These are phyloP conservation scores for Oxycera nigricornis DNA, from an alignment of 2,888 invertebrate genomes.

Conservation along the genomic window DNA sequence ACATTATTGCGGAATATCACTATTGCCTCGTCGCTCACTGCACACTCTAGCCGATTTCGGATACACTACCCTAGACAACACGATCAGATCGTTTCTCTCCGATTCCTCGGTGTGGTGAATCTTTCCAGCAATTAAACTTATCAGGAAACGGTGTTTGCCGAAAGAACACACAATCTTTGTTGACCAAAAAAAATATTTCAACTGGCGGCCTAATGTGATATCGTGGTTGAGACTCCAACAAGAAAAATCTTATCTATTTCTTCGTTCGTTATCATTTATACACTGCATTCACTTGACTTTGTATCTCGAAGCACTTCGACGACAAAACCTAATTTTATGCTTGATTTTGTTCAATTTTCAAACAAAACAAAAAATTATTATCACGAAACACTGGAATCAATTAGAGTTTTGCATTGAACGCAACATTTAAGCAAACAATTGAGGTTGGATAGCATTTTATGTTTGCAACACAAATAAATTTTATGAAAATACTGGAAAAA, in stretches of 20 bases:
- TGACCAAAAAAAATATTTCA: no score
- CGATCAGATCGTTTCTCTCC: no score
- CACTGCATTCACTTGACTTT: not conserved
- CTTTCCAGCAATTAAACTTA: no score
- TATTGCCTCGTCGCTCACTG: constrained; percentile 35
- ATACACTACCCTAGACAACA: not conserved
- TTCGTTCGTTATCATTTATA: not conserved
- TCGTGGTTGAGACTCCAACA: no score
- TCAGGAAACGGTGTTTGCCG: no score
- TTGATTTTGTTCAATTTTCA: not conserved
- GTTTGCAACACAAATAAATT: not conserved
- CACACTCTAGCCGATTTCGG: not conserved
- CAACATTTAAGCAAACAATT: not conserved
- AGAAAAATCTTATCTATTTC: not conserved
- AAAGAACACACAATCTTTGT: no score
- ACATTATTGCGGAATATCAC: constrained; percentile 57
- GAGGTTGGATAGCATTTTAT: not conserved
- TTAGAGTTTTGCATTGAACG: not conserved
- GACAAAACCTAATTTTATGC: not conserved
- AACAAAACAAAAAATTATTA: not conserved
- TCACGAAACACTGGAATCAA: not conserved
- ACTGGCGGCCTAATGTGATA: no score
- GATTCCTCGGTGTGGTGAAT: no score
- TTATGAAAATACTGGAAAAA: not conserved
- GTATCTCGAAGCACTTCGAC: not conserved